A percentile compares a stretch with the other conserved stretches of the same genome.
Conservation (phyloP, 2,113 vertebrate genomes). For the Lathamus discolor region DNA sequence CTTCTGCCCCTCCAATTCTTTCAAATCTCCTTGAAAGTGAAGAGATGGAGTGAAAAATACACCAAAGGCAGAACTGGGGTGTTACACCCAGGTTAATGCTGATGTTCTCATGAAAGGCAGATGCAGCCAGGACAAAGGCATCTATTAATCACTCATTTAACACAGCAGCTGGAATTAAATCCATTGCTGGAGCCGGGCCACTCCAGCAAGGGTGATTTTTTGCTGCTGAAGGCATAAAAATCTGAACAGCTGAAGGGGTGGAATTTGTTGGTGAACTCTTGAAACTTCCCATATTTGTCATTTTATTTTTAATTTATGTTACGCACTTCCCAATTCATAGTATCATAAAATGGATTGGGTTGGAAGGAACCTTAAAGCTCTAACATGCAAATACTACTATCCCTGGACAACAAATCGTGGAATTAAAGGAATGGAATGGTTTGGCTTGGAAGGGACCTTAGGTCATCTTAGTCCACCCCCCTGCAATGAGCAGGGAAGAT, state of each 20-base stretch:
- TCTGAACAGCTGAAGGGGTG: background rate
- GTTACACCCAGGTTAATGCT: background rate
- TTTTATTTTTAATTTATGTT: background rate
- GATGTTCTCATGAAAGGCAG: background rate
- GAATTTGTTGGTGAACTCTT: background rate
- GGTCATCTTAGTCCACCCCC: background rate
- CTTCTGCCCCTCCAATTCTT: background rate
- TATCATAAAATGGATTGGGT: background rate
- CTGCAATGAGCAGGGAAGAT: background rate
- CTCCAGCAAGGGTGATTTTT: background rate
- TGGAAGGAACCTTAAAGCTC: background rate
- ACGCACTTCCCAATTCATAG: background rate
- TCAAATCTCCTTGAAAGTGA: background rate
- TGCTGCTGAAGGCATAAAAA: background rate
- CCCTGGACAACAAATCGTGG: background rate
- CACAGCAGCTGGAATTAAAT: background rate
- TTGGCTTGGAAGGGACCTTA: background rate
- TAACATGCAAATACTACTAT: background rate
- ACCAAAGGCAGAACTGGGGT: background rate
- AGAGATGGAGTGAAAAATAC: background rate
- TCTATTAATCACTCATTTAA: background rate
- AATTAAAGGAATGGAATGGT: too few relatives aligned
- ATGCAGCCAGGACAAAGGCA: background rate
- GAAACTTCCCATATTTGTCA: background rate
- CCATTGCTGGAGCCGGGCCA: background rate